phyloP scores from a whole-genome alignment of 2,113 vertebrate species.

The Lepus europaeus region DNA sequence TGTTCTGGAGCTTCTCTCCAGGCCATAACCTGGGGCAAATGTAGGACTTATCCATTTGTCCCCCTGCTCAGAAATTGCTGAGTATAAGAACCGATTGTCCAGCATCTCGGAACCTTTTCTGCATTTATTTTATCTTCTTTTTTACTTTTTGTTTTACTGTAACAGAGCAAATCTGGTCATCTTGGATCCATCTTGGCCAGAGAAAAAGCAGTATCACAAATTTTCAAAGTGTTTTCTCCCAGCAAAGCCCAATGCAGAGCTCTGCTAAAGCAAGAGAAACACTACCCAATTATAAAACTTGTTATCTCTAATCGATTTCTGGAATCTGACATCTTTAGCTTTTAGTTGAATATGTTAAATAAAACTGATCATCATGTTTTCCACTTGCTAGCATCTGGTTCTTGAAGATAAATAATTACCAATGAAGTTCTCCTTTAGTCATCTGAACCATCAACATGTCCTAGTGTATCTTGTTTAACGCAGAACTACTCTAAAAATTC shows the following conservation, averaged over 20 bases:
- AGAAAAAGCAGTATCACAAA: neutral
- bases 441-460: neutral
- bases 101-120: neutral
- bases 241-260: neutral
- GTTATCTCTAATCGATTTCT: neutral
- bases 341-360: neutral
- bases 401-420: neutral
- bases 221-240: neutral
- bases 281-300: neutral
- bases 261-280: neutral
- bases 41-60: no score
- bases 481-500: neutral
- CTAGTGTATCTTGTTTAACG: neutral
- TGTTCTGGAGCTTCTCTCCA: neutral
- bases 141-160: neutral
- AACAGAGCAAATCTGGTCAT: neutral
- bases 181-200: neutral
- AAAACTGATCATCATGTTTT: neutral
- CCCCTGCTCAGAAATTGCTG: neutral
- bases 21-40: rapidly evolving
- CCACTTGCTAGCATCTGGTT: neutral
- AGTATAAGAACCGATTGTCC: neutral
- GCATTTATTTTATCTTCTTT: neutral
- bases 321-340: neutral
- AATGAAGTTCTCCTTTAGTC: neutral